phyloP scores from a whole-genome alignment of 2,888 invertebrate genomes.

The Biston stratarius region DNA sequence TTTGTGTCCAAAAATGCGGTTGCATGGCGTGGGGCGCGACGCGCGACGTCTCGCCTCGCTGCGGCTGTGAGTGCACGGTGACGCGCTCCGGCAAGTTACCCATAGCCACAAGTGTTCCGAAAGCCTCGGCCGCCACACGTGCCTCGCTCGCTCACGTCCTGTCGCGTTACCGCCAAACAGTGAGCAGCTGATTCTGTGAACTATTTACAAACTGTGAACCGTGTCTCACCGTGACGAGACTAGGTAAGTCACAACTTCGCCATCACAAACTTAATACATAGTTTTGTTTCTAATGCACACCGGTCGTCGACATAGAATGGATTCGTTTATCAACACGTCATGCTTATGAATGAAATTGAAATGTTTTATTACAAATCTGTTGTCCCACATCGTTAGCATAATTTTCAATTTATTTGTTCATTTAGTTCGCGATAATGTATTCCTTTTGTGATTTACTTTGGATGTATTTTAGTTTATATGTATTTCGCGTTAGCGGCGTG shows the following conservation, averaged over 20 bases:
- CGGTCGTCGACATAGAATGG: constrained; percentile 11
- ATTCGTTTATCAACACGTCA: constrained; percentile 33
- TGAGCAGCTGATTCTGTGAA: constrained; percentile 34
- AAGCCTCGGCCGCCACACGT: constrained; percentile 57
- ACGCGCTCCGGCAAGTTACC: constrained; percentile 41
- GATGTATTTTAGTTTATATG: constrained; percentile 28
- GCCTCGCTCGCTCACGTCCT: constrained; percentile 44
- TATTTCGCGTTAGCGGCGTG: constrained; percentile 28
- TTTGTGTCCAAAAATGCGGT: constrained; percentile 73
- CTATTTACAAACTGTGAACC: constrained; percentile 33
- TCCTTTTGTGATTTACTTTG: constrained; percentile 25
- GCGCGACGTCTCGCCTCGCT: constrained; percentile 66
- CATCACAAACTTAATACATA: background rate
- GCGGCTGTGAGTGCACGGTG: constrained; percentile 36
- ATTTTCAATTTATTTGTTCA: constrained; percentile 34
- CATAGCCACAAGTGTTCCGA: constrained; percentile 60
- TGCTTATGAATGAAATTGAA: constrained; percentile 39
- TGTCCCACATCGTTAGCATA: constrained; percentile 37
- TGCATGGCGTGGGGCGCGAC: constrained; percentile 71
- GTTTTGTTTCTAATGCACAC: background rate
- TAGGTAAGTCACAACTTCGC: constrained; percentile 35
- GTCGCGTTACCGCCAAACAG: constrained; percentile 46
- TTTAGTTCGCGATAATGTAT: constrained; percentile 29
- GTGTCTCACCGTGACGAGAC: constrained; percentile 28
- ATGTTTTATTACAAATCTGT: constrained; percentile 37